Conservation (phyloP, 2,888 invertebrate species). For the Dasysyrphus tricinctus region DNA sequence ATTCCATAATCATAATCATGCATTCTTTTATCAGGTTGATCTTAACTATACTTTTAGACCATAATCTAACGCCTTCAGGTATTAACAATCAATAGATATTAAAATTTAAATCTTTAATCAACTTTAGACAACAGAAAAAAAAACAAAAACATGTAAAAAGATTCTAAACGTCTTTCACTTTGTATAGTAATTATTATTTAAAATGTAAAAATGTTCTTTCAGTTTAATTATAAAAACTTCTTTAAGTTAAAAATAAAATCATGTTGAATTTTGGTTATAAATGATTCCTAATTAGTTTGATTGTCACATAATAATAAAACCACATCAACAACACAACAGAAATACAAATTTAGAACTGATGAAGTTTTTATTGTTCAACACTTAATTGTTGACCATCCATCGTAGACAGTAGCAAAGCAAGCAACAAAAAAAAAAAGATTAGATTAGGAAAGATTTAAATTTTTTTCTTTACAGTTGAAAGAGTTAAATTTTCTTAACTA, state of each 20-base stretch:
- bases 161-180: not conserved
- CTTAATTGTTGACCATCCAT: not conserved
- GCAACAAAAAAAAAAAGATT: slow-evolving; percentile 8
- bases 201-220: slow-evolving; percentile 33
- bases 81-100: not conserved
- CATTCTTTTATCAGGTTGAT: slow-evolving; percentile 55
- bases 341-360: not conserved
- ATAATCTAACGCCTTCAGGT: slow-evolving; percentile 20
- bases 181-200: slow-evolving; percentile 16
- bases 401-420: slow-evolving; percentile 11
- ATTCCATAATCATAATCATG: slow-evolving; percentile 61
- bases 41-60: slow-evolving; percentile 44
- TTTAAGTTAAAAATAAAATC: slow-evolving; percentile 19
- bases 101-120: slow-evolving; percentile 52
- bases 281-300: slow-evolving; percentile 58
- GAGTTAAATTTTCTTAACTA: not conserved
- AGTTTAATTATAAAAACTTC: slow-evolving; percentile 46
- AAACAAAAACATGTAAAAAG: not conserved
- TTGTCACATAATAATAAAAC: slow-evolving; percentile 53
- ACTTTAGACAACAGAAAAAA: slow-evolving; percentile 9
- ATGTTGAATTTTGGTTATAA: slow-evolving; percentile 4
- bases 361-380: slow-evolving; percentile 22
- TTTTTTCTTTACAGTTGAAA: not conserved
- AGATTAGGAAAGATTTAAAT: not conserved
- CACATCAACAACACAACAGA: not conserved